Evolutionary conservation across 2,113 vertebrate species (phyloP).

Genomic region (Catharus bicknelli): DNA sequence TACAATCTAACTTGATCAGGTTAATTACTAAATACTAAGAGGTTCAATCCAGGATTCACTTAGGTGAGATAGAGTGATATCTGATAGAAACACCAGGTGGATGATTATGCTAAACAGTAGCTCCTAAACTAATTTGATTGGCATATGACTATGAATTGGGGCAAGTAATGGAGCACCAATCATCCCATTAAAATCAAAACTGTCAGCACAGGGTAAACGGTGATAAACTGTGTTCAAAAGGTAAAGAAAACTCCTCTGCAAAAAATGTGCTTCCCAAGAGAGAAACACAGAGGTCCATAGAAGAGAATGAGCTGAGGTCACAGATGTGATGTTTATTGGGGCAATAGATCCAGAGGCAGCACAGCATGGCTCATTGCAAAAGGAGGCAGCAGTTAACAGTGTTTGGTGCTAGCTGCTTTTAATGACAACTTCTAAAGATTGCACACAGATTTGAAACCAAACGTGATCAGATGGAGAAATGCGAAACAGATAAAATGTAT

Average conservation of each 20-base stretch:
- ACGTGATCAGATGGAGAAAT: neutral
- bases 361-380: constrained; percentile 58
- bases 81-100: neutral
- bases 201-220: neutral
- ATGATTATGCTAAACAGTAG: neutral
- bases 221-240: neutral
- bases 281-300: neutral
- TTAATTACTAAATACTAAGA: neutral
- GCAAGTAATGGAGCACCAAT: neutral
- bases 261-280: constrained; percentile 7
- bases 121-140: neutral
- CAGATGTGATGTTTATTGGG: constrained; percentile 65
- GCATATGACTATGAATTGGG: neutral
- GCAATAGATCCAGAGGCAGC: constrained; percentile 55
- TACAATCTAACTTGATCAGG: neutral
- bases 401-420: constrained; percentile 10
- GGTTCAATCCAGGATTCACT: neutral
- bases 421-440: neutral
- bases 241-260: neutral
- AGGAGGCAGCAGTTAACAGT: constrained; percentile 23
- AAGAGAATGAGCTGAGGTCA: constrained; percentile 32
- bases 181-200: neutral
- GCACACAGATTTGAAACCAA: constrained; percentile 20
- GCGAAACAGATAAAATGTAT: neutral
- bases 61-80: neutral